Evolutionary conservation across 1,140 invertebrate genomes (phyloP).

Genomic region (Drosophila biarmipes): DNA sequence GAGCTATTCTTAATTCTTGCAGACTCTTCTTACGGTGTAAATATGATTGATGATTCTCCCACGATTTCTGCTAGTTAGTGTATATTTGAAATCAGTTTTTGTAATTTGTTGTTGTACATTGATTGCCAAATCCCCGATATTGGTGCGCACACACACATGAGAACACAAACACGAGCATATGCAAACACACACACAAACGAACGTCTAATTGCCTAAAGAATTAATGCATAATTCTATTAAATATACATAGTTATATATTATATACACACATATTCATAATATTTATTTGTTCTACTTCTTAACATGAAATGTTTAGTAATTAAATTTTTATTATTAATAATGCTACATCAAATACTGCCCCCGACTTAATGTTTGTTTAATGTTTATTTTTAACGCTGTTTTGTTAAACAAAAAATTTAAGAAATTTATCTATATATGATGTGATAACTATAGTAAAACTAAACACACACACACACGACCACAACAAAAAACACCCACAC

Average conservation of each 20-base stretch:
- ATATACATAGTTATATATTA: conserved; percentile 50
- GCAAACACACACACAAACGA: conserved; percentile 15
- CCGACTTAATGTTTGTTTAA: conserved; percentile 81
- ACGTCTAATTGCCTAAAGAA: conserved; percentile 55
- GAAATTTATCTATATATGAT: conserved; percentile 81
- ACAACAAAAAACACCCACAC: conserved; percentile 24
- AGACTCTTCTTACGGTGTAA: conserved; percentile 42
- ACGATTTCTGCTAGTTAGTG: conserved; percentile 28
- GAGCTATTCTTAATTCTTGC: conserved; percentile 35
- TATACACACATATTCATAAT: conserved; percentile 63
- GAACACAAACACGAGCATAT: conserved; percentile 7
- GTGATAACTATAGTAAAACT: conserved; percentile 82
- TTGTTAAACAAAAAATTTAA: conserved; percentile 70
- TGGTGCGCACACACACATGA: conserved; percentile 50
- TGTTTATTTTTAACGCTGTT: conserved; percentile 75
- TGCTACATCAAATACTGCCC: conserved; percentile 79
- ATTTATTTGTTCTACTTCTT: conserved; percentile 78
- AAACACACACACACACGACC: conserved; percentile 44
- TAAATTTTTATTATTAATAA: conserved; percentile 58
- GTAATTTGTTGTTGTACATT: conserved; percentile 72
- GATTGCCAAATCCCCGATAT: conserved; percentile 48
- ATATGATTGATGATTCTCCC: conserved; percentile 42
- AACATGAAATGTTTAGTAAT: conserved; percentile 75
- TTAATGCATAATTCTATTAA: conserved; percentile 48
- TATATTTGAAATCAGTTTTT: conserved; percentile 49